Conservation (phyloP, 2,888 invertebrate genomes). For the Trachelus troglodyta region DNA sequence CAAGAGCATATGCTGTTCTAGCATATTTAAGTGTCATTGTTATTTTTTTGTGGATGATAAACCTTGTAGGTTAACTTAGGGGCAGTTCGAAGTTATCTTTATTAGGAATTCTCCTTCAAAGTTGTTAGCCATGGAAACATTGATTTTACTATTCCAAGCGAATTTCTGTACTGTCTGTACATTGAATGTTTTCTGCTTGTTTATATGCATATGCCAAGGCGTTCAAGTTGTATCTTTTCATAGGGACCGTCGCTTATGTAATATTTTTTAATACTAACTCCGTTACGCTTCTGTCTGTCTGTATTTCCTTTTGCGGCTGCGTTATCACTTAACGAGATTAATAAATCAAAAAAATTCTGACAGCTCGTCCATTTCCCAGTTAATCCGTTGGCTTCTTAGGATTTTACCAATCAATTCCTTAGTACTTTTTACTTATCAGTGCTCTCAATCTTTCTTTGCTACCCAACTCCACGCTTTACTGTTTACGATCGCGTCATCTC, state of each 20-base stretch:
- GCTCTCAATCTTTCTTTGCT: neutral
- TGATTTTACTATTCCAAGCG: neutral
- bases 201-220: neutral
- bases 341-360: neutral
- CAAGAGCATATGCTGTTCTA: neutral
- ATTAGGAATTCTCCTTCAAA: neutral
- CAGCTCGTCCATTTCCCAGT: neutral
- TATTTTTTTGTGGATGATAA: neutral
- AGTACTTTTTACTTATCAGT: neutral
- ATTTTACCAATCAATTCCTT: neutral
- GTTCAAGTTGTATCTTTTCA: neutral
- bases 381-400: neutral
- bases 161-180: neutral
- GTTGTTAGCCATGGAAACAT: neutral
- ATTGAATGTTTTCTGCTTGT: neutral
- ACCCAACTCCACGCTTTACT: neutral
- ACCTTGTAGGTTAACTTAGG: neutral
- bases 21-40: neutral
- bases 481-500: neutral
- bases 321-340: neutral
- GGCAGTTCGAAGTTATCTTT: neutral
- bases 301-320: neutral
- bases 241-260: neutral
- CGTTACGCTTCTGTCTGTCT: neutral
- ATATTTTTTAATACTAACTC: neutral